Evolutionary conservation across 2,113 vertebrate genomes (phyloP), one percentile per base, ranked within the genome.

Genomic region (Bubo blakistoni): DNA sequence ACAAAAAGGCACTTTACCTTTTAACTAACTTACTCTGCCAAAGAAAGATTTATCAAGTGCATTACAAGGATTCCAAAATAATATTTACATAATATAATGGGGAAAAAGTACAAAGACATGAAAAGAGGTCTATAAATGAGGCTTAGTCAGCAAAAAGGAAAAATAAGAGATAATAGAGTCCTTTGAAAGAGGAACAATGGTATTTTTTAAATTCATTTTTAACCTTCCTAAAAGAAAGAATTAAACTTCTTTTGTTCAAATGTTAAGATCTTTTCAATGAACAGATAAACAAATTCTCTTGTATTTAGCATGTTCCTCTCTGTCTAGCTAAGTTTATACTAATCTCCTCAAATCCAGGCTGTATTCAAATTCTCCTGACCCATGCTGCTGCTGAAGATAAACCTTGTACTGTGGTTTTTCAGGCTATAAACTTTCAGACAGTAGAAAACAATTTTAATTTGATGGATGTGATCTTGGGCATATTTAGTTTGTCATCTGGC

Each of bases 81-180:
- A 34, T 92, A 71, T 92, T 97, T 96, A 91, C 77, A 76, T 61
- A 95, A 83, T n/a, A 62, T 57, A 95, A 94, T 81, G 36, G 26
- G 40, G 40, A 12, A 84, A 86, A 94, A 86, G 57, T 52, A 84
- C 26, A 67, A 93, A 88, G 69, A 81, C 0, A 5, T 32, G 69
- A 93, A 95, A 86, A 89, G 34, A 71, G 3, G 2, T 91, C 76
- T 70, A 67, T 44, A 91, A 92, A 91, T 69, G 47, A 95, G 38
- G 57, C 73, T 94, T 81, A 95, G 65, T 86, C 52, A 87, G 94
- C 65, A 87, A 81, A 81, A 81, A 86, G 8, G 20, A 83, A 65
- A 94, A 95, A 85, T 11, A 54, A 66, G 90, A 77, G 34, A 61
- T 46, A 83, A 73, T 13, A 49, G 6, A 46, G 34, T 69, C 51